These are phyloP conservation scores for Pelmatolapia mariae DNA, from an alignment of 2,113 vertebrate species.

Conservation along the genomic window DNA sequence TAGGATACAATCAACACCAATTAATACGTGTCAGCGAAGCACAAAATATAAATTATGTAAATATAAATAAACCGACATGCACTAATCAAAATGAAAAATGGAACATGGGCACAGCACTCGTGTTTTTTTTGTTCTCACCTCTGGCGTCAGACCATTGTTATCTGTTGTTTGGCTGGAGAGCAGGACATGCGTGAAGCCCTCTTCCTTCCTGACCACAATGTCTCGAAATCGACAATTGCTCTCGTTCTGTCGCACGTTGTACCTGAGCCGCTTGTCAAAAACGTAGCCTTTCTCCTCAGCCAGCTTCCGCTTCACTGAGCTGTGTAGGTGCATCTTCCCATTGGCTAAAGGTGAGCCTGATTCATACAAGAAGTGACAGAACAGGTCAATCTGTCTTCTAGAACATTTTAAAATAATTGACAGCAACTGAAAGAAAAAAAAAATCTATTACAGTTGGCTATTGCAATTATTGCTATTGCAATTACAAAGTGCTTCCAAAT, in stretches of 20 bases:
- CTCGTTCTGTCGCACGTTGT: slow-evolving; percentile 94
- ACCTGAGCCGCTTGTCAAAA: slow-evolving; percentile 95
- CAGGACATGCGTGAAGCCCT: slow-evolving; percentile 94
- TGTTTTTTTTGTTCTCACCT: slow-evolving; percentile 74
- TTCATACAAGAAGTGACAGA: not conserved
- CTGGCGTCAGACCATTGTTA: slow-evolving; percentile 93
- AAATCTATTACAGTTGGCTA: not conserved
- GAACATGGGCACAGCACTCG: not conserved
- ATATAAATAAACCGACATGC: not conserved
- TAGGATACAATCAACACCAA: not conserved
- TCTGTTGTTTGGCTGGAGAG: slow-evolving; percentile 96
- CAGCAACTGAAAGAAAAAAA: not conserved
- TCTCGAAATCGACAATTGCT: slow-evolving; percentile 93
- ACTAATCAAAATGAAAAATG: not conserved
- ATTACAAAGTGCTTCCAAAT: not conserved
- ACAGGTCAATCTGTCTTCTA: not conserved
- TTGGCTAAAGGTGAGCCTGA: slow-evolving; percentile 82
- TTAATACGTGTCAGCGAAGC: not conserved
- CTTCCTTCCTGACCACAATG: slow-evolving; percentile 97
- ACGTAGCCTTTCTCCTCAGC: slow-evolving; percentile 89
- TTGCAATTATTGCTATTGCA: not conserved
- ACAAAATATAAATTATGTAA: not conserved
- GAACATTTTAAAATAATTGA: not conserved
- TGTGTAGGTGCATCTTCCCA: slow-evolving; percentile 81
- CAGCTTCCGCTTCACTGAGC: slow-evolving; percentile 89